Percentiles rank a stretch among this genome's conserved stretches.
Conservation (phyloP, 1,140 invertebrate species). For the Brachionus sp. region DNA sequence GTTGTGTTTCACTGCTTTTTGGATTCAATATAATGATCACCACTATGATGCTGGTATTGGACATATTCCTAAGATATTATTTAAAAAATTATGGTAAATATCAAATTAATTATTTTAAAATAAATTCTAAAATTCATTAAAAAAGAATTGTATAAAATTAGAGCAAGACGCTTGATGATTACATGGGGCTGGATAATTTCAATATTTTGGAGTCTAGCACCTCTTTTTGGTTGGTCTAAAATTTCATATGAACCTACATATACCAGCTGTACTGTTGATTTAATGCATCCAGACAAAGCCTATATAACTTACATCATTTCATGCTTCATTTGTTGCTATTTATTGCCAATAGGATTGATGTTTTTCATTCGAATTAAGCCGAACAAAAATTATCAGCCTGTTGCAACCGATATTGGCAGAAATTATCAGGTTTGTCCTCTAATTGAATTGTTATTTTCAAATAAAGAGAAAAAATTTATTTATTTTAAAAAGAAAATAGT, state of each 20-base stretch:
- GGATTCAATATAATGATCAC: constrained; percentile 40
- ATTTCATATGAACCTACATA: constrained; percentile 24
- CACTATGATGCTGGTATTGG: constrained; percentile 19
- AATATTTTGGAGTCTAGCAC: constrained; percentile 23
- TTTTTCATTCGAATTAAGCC: background rate
- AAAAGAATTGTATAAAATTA: background rate
- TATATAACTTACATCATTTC: constrained; percentile 31
- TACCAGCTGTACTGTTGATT: constrained; percentile 37
- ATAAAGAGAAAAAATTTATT: background rate
- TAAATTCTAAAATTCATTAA: background rate
- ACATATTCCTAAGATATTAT: constrained; percentile 1
- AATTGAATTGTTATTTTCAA: background rate
- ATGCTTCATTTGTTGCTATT: constrained; percentile 37
- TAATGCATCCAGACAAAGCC: constrained; percentile 25
- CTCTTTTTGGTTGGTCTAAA: constrained; percentile 28
- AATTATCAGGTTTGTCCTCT: background rate
- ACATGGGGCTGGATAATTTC: constrained; percentile 30
- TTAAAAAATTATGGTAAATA: background rate
- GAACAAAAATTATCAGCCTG: constrained; percentile 9
- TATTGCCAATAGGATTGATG: constrained; percentile 24
- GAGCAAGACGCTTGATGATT: constrained; percentile 22
- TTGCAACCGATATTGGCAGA: background rate
- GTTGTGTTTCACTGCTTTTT: constrained; percentile 18
- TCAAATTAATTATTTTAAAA: background rate
- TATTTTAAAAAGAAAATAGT: constrained; percentile 27